Base-by-base conservation (phyloP, 2,888 invertebrate species). In the Eristalis arbustorum region DNA sequence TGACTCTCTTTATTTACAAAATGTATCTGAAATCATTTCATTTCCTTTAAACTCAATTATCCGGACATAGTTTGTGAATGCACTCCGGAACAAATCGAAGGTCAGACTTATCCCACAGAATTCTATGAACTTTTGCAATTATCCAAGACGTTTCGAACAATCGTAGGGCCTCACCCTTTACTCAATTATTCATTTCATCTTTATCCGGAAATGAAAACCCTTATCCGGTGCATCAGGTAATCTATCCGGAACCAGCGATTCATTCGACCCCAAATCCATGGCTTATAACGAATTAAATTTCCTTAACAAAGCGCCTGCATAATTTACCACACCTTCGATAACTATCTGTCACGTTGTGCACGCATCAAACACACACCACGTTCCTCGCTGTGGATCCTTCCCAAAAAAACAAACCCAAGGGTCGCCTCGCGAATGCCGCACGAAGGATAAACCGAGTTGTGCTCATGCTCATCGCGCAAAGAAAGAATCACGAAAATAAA, bases 271-370 rank as follows among this genome's bases (percentile, higher is more conserved):
- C 59, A 34, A 68, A 78, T 10, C 31, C n/a, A 56, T 68, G 49
- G 49, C 49, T 49, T 49, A 49, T 49, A 49, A 49, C 49, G 49
- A 49, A 49, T 49, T 18, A 49, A 49, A 49, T 49, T 49, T 18
- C 49, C 8, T 78, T 74, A 57, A 74, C 64, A 49, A 82, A 78
- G 67, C 67, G 66, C 57, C 78, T 87, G 57, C 78, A 87, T 79
- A 79, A 79, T 72, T 79, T 87, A 83, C 78, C 87, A 87, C 87
- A 87, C 87, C 87, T 87, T 83, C 87, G 87, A 87, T 87, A 83
- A 78, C 31, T 87, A 87, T 87, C 87, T 87, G 87, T 87, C 87
- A 87, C 87, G 83, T 78, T 87, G n/a, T n/a, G 82, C 82, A 82
- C 83, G 74, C 83, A 87, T 78, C 69, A 62, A n/a, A 57, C 68